These are phyloP conservation scores for Scaptomyza graminum DNA, from an alignment of 1,140 invertebrate species.

Conservation along the genomic window DNA sequence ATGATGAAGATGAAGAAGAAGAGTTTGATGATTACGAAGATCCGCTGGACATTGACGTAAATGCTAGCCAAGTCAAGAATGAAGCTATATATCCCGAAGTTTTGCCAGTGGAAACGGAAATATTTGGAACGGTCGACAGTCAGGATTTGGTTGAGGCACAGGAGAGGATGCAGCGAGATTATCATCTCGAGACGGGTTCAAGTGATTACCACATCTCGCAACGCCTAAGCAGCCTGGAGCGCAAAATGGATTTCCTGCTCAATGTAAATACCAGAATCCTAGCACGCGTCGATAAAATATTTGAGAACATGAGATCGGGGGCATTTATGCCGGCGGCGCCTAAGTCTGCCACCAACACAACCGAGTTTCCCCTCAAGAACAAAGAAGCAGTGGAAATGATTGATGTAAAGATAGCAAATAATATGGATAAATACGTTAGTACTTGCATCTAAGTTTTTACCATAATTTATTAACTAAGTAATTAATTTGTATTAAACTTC, in stretches of 20 bases:
- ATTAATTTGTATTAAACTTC: not conserved
- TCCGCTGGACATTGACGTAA: constrained; percentile 26
- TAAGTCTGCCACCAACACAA: constrained; percentile 12
- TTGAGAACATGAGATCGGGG: constrained; percentile 20
- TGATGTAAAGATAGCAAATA: constrained; percentile 31
- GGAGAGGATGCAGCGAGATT: constrained; percentile 18
- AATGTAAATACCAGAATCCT: constrained; percentile 40
- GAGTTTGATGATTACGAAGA: constrained; percentile 22
- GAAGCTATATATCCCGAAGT: constrained; percentile 26
- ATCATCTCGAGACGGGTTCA: not conserved
- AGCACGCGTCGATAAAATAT: constrained; percentile 38
- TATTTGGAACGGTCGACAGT: constrained; percentile 27
- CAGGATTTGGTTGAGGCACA: constrained; percentile 29
- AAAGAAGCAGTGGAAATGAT: constrained; percentile 24
- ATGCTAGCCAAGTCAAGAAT: constrained; percentile 12
- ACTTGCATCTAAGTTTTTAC: not conserved
- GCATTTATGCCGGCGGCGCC: not conserved
- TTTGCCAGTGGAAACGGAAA: constrained; percentile 3
- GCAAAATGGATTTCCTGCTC: constrained; percentile 41
- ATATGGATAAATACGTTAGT: constrained; percentile 36
- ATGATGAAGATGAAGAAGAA: not conserved
- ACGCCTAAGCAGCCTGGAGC: constrained; percentile 34
- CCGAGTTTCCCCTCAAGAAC: constrained; percentile 34
- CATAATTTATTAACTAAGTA: not conserved
- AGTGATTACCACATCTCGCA: constrained; percentile 23